Evolutionary conservation across 2,113 vertebrate genomes (phyloP).

Genomic region (Upupa epops): DNA sequence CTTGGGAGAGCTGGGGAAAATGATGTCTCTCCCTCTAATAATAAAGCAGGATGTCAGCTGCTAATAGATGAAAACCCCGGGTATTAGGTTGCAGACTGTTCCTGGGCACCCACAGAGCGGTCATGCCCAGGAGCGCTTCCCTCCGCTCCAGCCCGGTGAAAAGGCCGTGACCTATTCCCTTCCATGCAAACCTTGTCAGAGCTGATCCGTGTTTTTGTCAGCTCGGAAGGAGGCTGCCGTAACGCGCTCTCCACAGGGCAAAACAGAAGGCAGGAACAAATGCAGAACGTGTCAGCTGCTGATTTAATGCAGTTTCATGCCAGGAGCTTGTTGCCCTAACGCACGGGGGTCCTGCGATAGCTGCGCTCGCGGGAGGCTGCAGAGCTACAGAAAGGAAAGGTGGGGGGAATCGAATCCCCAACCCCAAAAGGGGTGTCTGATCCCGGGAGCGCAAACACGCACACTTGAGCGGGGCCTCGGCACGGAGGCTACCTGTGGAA

Average conservation of each 20-base stretch:
- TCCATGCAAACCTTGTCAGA: slow-evolving; percentile 67
- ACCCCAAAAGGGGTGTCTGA: background rate
- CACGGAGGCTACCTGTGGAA: no score
- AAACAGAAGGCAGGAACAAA: slow-evolving; percentile 63
- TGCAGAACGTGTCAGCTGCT: slow-evolving; percentile 56
- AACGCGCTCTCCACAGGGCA: slow-evolving; percentile 65
- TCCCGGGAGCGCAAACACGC: background rate
- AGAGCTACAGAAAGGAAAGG: background rate
- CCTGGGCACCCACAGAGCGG: slow-evolving; percentile 34
- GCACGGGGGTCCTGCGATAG: accelerated
- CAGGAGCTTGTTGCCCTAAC: slow-evolving; percentile 38
- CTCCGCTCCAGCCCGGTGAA: slow-evolving; percentile 57
- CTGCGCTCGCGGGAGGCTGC: background rate
- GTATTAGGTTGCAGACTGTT: slow-evolving; percentile 49
- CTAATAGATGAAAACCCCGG: slow-evolving; percentile 51
- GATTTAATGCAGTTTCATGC: slow-evolving; percentile 57
- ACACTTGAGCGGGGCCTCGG: background rate
- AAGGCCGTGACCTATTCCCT: slow-evolving; percentile 68
- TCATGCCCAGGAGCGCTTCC: slow-evolving; percentile 64
- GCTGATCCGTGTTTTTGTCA: slow-evolving; percentile 67
- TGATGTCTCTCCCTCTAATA: slow-evolving; percentile 28
- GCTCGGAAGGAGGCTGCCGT: slow-evolving; percentile 42
- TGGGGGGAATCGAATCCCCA: background rate
- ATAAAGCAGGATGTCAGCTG: slow-evolving; percentile 62
- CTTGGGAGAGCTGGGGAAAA: slow-evolving; percentile 39